Evolutionary conservation across 2,113 vertebrate genomes (phyloP).

Genomic region (Forbesichthys papilliferus): DNA sequence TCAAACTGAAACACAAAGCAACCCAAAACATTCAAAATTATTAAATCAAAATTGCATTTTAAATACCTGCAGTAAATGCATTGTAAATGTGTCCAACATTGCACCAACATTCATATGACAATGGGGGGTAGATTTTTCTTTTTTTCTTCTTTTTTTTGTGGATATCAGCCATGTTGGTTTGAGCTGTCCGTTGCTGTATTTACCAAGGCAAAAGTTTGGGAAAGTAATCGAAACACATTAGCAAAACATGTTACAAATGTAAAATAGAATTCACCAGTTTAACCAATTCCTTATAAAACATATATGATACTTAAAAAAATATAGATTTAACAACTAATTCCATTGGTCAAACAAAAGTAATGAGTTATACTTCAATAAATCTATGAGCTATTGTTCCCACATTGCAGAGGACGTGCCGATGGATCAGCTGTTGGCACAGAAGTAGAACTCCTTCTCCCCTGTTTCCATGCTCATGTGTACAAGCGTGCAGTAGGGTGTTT

Average conservation of each 20-base stretch:
- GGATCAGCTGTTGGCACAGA: conserved; percentile 20
- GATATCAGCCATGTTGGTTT: no score
- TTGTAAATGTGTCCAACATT: conserved; percentile 2
- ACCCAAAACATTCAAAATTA: conserved; percentile 45
- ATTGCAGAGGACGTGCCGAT: conserved; percentile 47
- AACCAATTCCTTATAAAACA: conserved; percentile 63
- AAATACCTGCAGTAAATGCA: conserved; percentile 34
- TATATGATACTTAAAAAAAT: conserved; percentile 67
- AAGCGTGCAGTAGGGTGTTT: conserved; percentile 62
- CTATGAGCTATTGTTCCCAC: conserved; percentile 40
- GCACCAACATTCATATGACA: conserved; percentile 30
- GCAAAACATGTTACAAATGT: not conserved
- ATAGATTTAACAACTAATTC: conserved; percentile 52
- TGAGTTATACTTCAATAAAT: conserved; percentile 11
- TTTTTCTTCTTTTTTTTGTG: not conserved
- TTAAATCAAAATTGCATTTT: conserved; percentile 28
- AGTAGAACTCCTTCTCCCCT: conserved; percentile 16
- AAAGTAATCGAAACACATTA: no score
- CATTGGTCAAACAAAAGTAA: conserved; percentile 41
- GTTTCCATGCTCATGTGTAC: conserved; percentile 54
- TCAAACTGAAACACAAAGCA: conserved; percentile 42
- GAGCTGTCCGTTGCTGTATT: no score
- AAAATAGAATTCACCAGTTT: conserved; percentile 55
- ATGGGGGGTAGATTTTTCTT: conserved; percentile 1
- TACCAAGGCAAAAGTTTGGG: no score